These are phyloP conservation scores for Gymnogyps californianus DNA, from an alignment of 2,113 vertebrate genomes.

Conservation along the genomic window DNA sequence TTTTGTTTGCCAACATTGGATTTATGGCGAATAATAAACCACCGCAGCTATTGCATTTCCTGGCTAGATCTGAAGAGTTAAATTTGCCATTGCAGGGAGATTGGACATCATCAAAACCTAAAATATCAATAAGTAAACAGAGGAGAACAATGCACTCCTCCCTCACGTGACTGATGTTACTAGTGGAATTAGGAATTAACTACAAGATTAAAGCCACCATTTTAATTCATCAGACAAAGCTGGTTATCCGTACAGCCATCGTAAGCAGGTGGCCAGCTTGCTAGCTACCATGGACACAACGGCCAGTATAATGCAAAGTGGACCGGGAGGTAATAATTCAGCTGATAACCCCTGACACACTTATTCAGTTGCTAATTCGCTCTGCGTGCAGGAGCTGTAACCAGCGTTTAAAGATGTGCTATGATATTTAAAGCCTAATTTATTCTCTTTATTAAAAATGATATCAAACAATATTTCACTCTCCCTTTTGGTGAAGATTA, in stretches of 20 bases:
- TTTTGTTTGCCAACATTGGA: not conserved
- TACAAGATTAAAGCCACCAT: conserved; percentile 24
- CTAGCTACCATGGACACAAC: conserved; percentile 1
- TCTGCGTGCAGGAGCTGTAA: not conserved
- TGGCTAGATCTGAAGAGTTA: not conserved
- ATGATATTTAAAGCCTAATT: conserved; percentile 56
- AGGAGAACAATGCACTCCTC: not conserved
- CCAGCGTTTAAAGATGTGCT: conserved; percentile 29
- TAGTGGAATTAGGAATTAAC: conserved; percentile 63
- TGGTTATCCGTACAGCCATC: conserved; percentile 52
- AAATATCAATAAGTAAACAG: not conserved
- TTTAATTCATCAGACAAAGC: conserved; percentile 41
- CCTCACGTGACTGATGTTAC: not conserved
- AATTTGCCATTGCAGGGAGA: not conserved
- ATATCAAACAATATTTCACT: conserved; percentile 55
- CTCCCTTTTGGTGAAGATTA: conserved; percentile 57
- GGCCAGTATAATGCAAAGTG: conserved; percentile 15
- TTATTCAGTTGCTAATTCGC: conserved; percentile 41
- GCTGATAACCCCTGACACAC: conserved; percentile 62
- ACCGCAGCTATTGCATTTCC: accelerated
- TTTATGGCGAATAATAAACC: not conserved
- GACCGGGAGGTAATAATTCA: conserved; percentile 63
- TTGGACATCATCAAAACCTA: not conserved
- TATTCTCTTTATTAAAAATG: conserved; percentile 68
- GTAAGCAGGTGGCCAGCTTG: conserved; percentile 25